These are phyloP conservation scores for Phrynocephalus vlangalii DNA, from an alignment of 2,797 vertebrate species.

Conservation along the genomic window DNA sequence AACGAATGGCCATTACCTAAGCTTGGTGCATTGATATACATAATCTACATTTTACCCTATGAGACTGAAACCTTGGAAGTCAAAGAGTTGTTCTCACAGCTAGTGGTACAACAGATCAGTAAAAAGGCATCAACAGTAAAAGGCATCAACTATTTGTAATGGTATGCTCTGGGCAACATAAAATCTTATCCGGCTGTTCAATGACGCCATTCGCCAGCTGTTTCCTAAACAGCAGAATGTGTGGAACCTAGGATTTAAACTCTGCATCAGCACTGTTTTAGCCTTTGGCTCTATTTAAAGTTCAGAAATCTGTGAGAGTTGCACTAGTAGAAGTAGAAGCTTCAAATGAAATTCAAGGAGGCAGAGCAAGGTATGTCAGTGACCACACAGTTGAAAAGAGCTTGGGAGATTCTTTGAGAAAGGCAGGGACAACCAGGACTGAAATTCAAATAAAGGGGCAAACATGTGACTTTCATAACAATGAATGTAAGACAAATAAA, in stretches of 20 bases:
- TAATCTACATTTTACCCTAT: background rate
- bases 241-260: background rate
- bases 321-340: background rate
- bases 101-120: background rate
- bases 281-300: background rate
- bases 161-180: background rate
- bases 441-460: background rate
- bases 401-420: background rate
- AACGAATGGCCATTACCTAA: background rate
- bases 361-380: background rate
- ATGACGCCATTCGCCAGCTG: slow-evolving; percentile 20
- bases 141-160: slow-evolving; percentile 9
- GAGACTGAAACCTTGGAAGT: background rate
- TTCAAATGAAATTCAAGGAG: background rate
- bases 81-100: background rate
- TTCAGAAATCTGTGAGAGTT: background rate
- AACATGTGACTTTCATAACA: background rate
- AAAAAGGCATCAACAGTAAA: background rate
- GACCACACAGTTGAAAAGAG: background rate
- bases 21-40: background rate
- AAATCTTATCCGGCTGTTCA: background rate
- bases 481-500: too few species aligned
- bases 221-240: background rate
- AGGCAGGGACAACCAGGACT: background rate
- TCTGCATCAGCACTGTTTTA: background rate